Evolutionary conservation across 2,113 vertebrate genomes (phyloP).

Genomic region (Tylochromis polylepis): DNA sequence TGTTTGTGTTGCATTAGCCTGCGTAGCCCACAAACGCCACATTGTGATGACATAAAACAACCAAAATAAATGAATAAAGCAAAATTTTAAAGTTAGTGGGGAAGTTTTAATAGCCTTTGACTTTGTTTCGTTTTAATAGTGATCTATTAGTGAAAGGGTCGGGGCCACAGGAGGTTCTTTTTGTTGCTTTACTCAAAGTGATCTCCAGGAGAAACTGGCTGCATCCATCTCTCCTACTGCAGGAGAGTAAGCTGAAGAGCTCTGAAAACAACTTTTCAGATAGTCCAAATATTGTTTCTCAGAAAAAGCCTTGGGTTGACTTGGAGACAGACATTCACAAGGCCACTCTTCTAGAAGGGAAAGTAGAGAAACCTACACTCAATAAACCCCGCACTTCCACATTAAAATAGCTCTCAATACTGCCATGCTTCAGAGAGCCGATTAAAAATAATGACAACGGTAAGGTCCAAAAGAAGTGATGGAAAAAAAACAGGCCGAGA

Average conservation of each 20-base stretch:
- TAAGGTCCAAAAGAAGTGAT: not conserved
- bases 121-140: not conserved
- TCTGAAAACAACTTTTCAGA: not conserved
- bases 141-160: not conserved
- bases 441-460: slow-evolving; percentile 13
- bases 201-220: not conserved
- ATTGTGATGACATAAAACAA: not conserved
- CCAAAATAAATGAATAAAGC: not conserved
- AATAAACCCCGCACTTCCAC: not conserved
- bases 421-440: not conserved
- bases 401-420: not conserved
- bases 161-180: not conserved
- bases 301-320: not conserved
- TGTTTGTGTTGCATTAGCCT: not conserved
- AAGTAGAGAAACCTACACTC: not conserved
- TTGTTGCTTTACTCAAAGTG: not conserved
- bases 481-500: not conserved
- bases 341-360: not conserved
- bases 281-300: not conserved
- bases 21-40: accelerated
- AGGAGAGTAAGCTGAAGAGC: not conserved
- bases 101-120: not conserved
- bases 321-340: not conserved
- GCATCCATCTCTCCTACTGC: not conserved
- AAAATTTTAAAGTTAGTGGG: not conserved